A percentile compares a stretch with the other conserved stretches of the same genome.
Conservation (phyloP, 2,113 vertebrate genomes). For the Pitta sordida region DNA sequence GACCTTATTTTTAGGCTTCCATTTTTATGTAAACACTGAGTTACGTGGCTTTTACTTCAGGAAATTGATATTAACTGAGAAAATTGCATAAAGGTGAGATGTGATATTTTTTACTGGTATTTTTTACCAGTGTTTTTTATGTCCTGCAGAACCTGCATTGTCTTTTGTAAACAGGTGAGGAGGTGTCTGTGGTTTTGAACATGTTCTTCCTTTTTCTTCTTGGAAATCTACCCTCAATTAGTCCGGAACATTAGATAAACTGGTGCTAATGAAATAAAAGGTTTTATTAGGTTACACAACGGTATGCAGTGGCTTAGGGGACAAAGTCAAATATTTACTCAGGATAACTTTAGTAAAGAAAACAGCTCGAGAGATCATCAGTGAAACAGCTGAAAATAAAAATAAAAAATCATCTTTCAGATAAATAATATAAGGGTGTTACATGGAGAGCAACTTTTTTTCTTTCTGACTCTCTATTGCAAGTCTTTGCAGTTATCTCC, state of each 20-base stretch:
- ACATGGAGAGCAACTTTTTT: neutral
- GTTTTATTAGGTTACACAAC: conserved; percentile 45
- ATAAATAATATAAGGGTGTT: neutral
- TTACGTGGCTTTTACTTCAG: neutral
- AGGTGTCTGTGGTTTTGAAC: conserved; percentile 7
- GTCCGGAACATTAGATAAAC: conserved; percentile 45
- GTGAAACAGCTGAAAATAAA: neutral
- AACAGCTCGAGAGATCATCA: neutral
- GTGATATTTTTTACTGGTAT: neutral
- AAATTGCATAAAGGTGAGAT: conserved; percentile 12
- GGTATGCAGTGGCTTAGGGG: conserved; percentile 29
- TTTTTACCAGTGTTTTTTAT: neutral
- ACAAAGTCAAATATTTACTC: conserved; percentile 40
- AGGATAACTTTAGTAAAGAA: neutral
- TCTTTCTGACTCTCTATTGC: neutral
- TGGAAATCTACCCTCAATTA: conserved; percentile 65
- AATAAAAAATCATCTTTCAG: neutral
- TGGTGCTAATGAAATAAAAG: conserved; percentile 56
- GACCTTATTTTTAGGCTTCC: neutral
- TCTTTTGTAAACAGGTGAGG: conserved; percentile 15
- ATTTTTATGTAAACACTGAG: neutral
- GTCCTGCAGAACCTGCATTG: neutral
- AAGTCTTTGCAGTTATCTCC: neutral
- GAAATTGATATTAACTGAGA: neutral
- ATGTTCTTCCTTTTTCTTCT: conserved; percentile 64